Evolutionary conservation across 1,140 invertebrate genomes (phyloP).

Genomic region (Drosophila elegans): DNA sequence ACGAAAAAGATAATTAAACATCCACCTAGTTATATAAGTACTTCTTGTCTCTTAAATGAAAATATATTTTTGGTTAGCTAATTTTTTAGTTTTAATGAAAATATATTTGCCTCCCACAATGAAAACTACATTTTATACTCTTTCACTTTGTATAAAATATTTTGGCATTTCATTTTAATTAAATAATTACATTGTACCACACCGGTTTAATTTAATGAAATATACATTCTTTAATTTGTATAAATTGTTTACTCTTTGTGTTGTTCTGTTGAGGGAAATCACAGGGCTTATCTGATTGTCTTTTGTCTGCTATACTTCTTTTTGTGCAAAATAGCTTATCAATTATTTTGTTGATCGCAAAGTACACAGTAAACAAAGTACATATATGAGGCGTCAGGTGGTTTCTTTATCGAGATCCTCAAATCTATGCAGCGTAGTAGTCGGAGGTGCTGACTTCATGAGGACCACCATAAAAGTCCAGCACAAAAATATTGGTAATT

Average conservation of each 20-base stretch:
- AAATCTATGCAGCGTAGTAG: conserved; percentile 85
- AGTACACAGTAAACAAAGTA: conserved; percentile 10
- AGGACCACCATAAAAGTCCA: conserved; percentile 92
- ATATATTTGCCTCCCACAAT: background rate
- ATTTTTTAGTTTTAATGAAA: background rate
- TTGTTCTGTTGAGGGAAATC: conserved; percentile 18
- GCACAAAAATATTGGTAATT: conserved; percentile 89
- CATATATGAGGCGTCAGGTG: conserved; percentile 3
- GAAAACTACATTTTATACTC: background rate
- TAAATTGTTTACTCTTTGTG: background rate
- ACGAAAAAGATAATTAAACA: background rate
- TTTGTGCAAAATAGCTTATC: conserved; percentile 18
- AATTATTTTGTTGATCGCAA: background rate
- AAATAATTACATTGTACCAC: background rate
- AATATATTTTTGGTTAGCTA: background rate
- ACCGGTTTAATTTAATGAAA: background rate
- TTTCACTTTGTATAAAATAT: background rate
- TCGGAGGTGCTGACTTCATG: conserved; percentile 87
- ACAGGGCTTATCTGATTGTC: conserved; percentile 22
- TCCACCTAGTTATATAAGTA: background rate
- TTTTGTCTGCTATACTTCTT: background rate
- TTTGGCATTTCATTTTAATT: background rate
- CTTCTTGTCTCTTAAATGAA: background rate
- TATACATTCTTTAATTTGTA: background rate
- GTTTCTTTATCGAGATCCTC: conserved; percentile 1